These are phyloP conservation scores for Malacoraja senta DNA, from an alignment of 2,797 vertebrate species.

Conservation along the genomic window DNA sequence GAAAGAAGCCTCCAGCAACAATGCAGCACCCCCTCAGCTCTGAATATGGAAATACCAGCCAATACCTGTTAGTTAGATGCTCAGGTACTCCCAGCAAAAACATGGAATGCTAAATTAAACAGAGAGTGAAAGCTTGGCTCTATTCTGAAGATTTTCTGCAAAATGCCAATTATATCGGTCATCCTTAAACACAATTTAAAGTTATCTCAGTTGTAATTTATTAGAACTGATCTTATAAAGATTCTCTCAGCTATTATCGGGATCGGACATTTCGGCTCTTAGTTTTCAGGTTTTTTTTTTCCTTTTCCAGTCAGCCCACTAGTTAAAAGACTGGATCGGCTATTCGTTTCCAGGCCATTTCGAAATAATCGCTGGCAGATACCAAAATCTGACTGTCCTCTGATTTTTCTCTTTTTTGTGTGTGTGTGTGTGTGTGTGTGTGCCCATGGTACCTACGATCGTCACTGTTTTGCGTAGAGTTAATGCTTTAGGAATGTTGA, in stretches of 20 bases:
- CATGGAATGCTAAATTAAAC: background rate
- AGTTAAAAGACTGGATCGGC: background rate
- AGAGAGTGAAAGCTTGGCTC: background rate
- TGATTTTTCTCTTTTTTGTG: background rate
- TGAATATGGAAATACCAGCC: too few species aligned
- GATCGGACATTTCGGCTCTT: background rate
- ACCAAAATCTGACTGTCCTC: background rate
- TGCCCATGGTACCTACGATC: background rate
- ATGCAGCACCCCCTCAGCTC: too few species aligned
- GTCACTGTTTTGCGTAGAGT: background rate
- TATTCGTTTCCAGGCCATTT: background rate
- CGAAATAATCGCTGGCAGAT: background rate
- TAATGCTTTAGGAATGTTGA: background rate
- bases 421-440: background rate
- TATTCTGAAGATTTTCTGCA: background rate
- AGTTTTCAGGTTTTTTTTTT: background rate
- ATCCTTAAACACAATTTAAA: background rate
- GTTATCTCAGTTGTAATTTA: background rate
- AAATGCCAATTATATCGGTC: background rate
- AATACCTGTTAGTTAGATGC: background rate
- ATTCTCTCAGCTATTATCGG: background rate
- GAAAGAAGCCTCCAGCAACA: too few species aligned
- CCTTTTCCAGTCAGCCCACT: background rate
- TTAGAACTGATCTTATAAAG: background rate
- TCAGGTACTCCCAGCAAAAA: background rate